A percentile compares a stretch with the other conserved stretches of the same genome.
These are phyloP conservation scores for Erpetoichthys calabaricus DNA, from an alignment of 2,797 vertebrate species.

Conservation along the genomic window DNA sequence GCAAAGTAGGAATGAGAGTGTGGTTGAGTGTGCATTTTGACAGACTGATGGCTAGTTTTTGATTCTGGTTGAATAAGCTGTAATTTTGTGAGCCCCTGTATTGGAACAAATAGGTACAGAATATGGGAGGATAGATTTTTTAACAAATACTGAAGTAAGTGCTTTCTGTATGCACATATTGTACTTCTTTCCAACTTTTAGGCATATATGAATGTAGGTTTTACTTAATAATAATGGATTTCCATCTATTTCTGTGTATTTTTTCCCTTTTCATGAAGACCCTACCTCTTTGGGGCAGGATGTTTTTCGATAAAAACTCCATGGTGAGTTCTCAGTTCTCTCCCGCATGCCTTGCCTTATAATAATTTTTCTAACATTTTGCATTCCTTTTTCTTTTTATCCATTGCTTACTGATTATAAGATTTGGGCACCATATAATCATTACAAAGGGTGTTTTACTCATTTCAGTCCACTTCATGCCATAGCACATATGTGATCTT, in stretches of 20 bases:
- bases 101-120: too few species aligned
- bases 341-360: constrained; percentile 69
- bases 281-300: constrained; percentile 98
- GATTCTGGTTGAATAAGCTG: too few species aligned
- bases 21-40: too few species aligned
- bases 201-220: constrained; percentile 38
- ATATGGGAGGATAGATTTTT: too few species aligned
- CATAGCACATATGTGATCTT: too few species aligned
- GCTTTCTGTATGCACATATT: too few species aligned
- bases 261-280: constrained; percentile 64
- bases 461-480: too few species aligned
- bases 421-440: constrained; percentile 12
- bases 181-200: constrained; percentile 1
- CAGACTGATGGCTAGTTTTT: too few species aligned
- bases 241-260: constrained; percentile 72
- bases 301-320: constrained; percentile 99
- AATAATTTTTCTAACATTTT: constrained; percentile 20
- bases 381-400: constrained; percentile 29
- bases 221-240: constrained; percentile 63
- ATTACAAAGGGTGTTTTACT: too few species aligned
- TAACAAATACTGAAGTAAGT: too few species aligned
- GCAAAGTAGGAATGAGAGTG: too few species aligned
- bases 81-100: too few species aligned
- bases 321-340: constrained; percentile 84
- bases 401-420: constrained; percentile 14